Base-by-base conservation (phyloP, 2,113 vertebrate species). In the Suricata suricatta region DNA sequence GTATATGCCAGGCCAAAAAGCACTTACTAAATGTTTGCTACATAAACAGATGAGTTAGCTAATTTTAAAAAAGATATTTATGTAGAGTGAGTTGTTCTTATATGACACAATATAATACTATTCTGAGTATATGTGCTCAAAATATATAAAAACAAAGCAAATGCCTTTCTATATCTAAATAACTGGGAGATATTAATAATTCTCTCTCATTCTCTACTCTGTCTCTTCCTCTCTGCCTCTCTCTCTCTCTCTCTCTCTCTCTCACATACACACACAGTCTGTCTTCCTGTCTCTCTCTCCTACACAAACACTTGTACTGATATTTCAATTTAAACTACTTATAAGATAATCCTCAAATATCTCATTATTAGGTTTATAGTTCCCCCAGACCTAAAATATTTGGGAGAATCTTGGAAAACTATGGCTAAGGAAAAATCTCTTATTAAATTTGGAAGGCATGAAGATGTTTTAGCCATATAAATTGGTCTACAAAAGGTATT, bases 291-390 rank as follows among this genome's bases (percentile, higher is more conserved):
- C 9, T 47, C 27, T 38, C 29, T 44, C 7, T 35, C 38, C 4
- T 64, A 27, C 2, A 68, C 12, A 54, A 15, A 79, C 3, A 44
- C 2, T 15, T 47, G 15, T 14, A 47, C 41, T 77, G 74, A 64
- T 64, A 64, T 29, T 64, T 91, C 31, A 41, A 0, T 50, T 84
- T 54, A 29, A 86, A 35, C 17, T 87, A 64, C 38, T 93, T 72
- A 52, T 35, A 23, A 91, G 44, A 64, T 86, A 79, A 84, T 31
- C 21, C 87, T 96, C 10, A 87, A 96, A 79, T 81, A 81, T 79
- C 33, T 81, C 35, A 72, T 76, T 80, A 81, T 60, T 41, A 57
- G 4, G 2, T 44, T 87, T 74, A 84, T 38, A 79, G 38, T 44
- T 87, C 47, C 76, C 3, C 8, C 8, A 71, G 14, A 68, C 6